Evolutionary conservation across 2,113 vertebrate species (phyloP).

Genomic region (Cervus canadensis): DNA sequence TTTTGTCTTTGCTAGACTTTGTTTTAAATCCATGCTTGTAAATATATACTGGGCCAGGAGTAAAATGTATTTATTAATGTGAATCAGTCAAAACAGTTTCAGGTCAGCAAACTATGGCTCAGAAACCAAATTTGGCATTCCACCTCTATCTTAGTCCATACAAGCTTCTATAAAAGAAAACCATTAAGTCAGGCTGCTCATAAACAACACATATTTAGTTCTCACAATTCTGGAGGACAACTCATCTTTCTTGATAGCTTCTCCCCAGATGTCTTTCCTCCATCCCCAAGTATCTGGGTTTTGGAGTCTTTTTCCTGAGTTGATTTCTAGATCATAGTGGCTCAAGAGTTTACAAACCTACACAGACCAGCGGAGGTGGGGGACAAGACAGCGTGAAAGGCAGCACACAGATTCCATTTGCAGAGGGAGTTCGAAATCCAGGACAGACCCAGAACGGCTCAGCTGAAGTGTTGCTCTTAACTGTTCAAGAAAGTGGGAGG

Average conservation of each 20-base stretch:
- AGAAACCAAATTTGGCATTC: not conserved
- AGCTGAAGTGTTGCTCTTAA: not conserved
- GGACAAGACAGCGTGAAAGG: not conserved
- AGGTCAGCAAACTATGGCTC: not conserved
- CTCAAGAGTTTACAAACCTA: not conserved
- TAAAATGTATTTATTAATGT: slow-evolving; percentile 13
- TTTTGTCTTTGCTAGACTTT: not conserved
- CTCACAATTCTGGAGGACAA: not conserved
- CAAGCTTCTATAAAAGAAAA: not conserved
- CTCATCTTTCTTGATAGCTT: not conserved
- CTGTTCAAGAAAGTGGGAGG: not conserved
- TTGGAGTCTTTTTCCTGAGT: not conserved
- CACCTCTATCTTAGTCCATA: not conserved
- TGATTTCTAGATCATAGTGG: not conserved
- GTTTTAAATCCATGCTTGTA: not conserved
- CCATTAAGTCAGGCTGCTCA: not conserved
- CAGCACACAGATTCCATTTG: not conserved
- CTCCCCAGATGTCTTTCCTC: not conserved
- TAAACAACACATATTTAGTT: not conserved
- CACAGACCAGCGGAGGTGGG: not conserved
- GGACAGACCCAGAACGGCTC: not conserved
- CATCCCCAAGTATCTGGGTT: not conserved
- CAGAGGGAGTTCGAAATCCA: not conserved
- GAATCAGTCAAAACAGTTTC: not conserved
- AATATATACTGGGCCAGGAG: not conserved